Percentiles rank a stretch among this genome's conserved stretches.
These are phyloP conservation scores for Tachina fera DNA, from an alignment of 2,888 invertebrate species.

Conservation along the genomic window DNA sequence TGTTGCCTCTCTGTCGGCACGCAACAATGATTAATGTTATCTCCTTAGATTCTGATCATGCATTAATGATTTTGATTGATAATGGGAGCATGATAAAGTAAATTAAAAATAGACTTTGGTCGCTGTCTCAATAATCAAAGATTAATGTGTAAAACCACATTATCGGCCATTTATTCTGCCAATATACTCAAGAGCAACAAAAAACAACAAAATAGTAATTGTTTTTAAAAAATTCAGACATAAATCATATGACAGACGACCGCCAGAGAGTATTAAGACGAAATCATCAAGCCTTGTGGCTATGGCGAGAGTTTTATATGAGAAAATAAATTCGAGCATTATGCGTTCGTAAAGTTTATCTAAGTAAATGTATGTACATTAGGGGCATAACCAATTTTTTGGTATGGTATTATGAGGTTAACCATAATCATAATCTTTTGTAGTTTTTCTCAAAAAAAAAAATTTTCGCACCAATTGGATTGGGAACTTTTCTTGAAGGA, in stretches of 20 bases:
- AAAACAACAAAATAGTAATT: slow-evolving; percentile 9
- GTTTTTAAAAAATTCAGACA: slow-evolving; percentile 8
- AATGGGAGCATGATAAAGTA: slow-evolving; percentile 29
- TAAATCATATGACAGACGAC: slow-evolving; percentile 33
- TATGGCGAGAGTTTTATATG: background rate
- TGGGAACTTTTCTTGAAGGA: too few relatives aligned
- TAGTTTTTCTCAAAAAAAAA: too few relatives aligned
- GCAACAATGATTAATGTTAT: too few relatives aligned
- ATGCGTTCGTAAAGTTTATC: slow-evolving; percentile 26
- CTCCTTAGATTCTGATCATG: slow-evolving; percentile 5
- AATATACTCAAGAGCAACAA: background rate
- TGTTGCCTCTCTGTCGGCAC: too few relatives aligned
- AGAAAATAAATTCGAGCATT: background rate
- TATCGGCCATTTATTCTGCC: slow-evolving; percentile 21
- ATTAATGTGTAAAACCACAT: slow-evolving; percentile 43
- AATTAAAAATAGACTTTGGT: background rate
- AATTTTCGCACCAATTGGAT: too few relatives aligned
- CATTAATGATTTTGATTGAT: slow-evolving; percentile 42
- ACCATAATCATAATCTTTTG: too few relatives aligned
- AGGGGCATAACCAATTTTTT: too few relatives aligned
- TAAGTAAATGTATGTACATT: background rate
- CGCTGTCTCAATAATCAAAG: slow-evolving; percentile 14
- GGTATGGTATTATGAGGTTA: too few relatives aligned
- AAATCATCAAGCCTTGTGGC: slow-evolving; percentile 29
- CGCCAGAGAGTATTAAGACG: background rate